Evolutionary conservation across 2,113 vertebrate genomes (phyloP).

Genomic region (Cyphomyrus discorhynchus): DNA sequence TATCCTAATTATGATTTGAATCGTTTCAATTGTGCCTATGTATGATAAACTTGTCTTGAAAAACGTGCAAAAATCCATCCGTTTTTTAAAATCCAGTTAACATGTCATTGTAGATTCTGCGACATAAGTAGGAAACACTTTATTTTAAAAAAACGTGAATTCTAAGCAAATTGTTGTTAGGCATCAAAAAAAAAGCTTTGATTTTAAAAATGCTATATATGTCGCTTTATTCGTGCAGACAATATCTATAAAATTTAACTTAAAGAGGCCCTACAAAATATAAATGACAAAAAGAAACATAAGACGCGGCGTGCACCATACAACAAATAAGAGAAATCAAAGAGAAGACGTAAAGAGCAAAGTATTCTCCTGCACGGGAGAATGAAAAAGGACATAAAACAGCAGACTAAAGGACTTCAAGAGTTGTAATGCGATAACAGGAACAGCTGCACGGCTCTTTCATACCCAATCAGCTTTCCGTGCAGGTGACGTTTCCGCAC

Average conservation of each 20-base stretch:
- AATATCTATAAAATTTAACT: background rate
- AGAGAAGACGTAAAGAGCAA: background rate
- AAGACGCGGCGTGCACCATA: background rate
- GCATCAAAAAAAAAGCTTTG: background rate
- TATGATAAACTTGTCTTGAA: background rate
- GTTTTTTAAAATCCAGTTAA: background rate
- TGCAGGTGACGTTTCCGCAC: conserved; percentile 64
- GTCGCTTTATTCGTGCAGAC: background rate
- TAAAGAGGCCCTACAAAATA: background rate
- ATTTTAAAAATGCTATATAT: background rate
- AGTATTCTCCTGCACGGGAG: background rate
- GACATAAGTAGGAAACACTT: background rate
- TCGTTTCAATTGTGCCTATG: background rate
- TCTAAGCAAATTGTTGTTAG: background rate
- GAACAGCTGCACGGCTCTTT: conserved; percentile 63
- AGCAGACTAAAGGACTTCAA: conserved; percentile 15
- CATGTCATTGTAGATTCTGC: background rate
- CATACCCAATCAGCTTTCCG: conserved; percentile 64
- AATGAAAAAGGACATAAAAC: background rate
- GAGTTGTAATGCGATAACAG: conserved; percentile 65
- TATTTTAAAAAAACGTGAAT: background rate
- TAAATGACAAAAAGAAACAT: background rate
- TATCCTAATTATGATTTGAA: background rate
- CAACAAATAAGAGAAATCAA: background rate
- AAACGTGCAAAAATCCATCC: background rate